Base-by-base conservation (phyloP, 2,888 invertebrate genomes). In the Eubasilissa splendida region DNA sequence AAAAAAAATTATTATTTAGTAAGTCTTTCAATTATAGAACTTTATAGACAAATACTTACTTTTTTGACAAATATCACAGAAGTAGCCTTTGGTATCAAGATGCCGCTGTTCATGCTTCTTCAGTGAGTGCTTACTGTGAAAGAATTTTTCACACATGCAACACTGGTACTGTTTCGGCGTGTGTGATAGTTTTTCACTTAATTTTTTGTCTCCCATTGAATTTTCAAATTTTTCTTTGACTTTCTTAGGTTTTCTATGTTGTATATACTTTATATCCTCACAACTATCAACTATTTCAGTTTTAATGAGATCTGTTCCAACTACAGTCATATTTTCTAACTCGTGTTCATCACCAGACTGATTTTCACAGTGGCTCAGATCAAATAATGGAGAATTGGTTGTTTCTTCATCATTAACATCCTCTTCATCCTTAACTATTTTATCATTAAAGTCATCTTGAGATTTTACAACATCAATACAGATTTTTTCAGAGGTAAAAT, bases 61-160 rank as follows among this genome's bases (percentile, higher is more conserved):
- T 63, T 82, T 80, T 75, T 82, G 77, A 53, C 82, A 82, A 52
- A 80, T 68, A n/a, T 82, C 78, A 74, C 82, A 82, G 60, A 80
- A 80, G 59, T 79, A 70, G 14, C 70, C 78, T 11, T 74, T 60
- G 4, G 11, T 12, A 22, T 52, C 59, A 56, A 50, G 42, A 60
- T 81, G 81, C 4, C 22, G 53, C 22, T 68, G 33, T 58, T 78
- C 68, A 42, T 81, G 81, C 59, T 81, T 81, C 59, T 74, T 74
- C 50, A 81, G 68, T n/a, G 33, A 31, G 11, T 22, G 10, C 54
- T 71, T 65, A 42, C 56, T 73, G 8, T 52, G 31, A 60, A 77
- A 80, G 22, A 58, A 60, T 56, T 77, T 71, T 53, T 66, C 66
- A 50, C 80, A 80, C 11, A 33, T 63, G 3, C 42, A 42, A 42